phyloP scores from a whole-genome alignment of 2,113 vertebrate genomes.

The Marmota flaviventris region DNA sequence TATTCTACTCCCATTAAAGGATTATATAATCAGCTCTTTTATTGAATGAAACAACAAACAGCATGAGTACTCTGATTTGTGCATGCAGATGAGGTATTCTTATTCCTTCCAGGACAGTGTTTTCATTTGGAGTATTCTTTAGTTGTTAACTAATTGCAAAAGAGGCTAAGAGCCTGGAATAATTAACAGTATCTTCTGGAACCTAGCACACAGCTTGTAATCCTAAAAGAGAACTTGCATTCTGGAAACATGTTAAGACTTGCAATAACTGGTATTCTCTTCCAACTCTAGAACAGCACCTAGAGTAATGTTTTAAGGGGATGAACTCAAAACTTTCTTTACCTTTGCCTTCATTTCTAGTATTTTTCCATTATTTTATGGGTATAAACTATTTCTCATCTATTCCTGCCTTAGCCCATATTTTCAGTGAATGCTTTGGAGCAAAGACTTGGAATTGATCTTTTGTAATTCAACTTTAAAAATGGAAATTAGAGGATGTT shows the following conservation, averaged over 20 bases:
- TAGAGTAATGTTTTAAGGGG: neutral
- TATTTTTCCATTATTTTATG: neutral
- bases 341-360: neutral
- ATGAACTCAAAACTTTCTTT: neutral
- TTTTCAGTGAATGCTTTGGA: constrained; percentile 51
- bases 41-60: neutral
- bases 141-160: neutral
- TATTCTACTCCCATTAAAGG: neutral
- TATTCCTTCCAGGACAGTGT: neutral
- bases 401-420: neutral
- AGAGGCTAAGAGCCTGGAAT: neutral
- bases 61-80: neutral
- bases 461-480: constrained; percentile 40
- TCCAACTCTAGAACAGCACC: neutral
- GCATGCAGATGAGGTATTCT: neutral
- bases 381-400: neutral
- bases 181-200: neutral
- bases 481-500: neutral
- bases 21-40: neutral
- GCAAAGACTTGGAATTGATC: neutral
- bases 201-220: neutral
- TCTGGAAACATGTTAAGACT: neutral
- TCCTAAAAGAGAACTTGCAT: neutral
- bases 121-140: neutral
- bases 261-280: neutral